Base-by-base conservation (phyloP, 2,797 vertebrate genomes). In the Pachyuromys duprasi region DNA sequence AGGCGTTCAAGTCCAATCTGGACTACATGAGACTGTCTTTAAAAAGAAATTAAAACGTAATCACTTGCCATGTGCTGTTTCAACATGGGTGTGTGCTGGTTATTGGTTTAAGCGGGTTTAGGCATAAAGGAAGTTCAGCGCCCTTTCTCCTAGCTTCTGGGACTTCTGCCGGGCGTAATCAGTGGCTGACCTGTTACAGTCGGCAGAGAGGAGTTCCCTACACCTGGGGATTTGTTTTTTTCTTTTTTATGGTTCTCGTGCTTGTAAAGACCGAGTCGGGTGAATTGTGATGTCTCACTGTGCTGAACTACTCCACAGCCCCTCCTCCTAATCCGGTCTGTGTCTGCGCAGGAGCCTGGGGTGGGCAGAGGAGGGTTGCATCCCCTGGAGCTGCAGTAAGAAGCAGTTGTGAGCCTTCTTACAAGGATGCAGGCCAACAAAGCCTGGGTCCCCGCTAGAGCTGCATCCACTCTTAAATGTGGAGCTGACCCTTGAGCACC, bases 381-480 rank as follows among this genome's bases (percentile, higher is more conserved):
- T 49, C 42, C 28, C 63, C 82, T 53, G 33, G 82, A 67, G 6
- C 31, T 24, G 18, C 63, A 84, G 42, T 69, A 22, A 24, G 39
- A 69, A 31, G 42, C 45, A 8, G 13, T 26, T 69, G 45, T 49
- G 45, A 86, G 31, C 20, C 20, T n/a, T 14, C 12, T 1, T 24
- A 53, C 20, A 36, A 8, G 63, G 82, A 53, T 24, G 31, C 82
- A 45, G 42, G 42, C 42, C 14, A 53, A 69, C 31, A 31, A n/a
- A 84, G 12, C 28, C 0, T 20, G 18, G 83, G 65, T 86, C 82
- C 11, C 24, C 31, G 82, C 20, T 67, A 69, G 42, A 67, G 12
- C 63, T 0, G 42, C 12, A 8, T 49, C 31, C 3, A 4, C 63
- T n/a, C 5, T 2, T 84, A 53, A 8, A 3, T 5, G 0, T 3